phyloP scores from a whole-genome alignment of 2,113 vertebrate genomes.

The Stomatorhinus ivindoensis region DNA sequence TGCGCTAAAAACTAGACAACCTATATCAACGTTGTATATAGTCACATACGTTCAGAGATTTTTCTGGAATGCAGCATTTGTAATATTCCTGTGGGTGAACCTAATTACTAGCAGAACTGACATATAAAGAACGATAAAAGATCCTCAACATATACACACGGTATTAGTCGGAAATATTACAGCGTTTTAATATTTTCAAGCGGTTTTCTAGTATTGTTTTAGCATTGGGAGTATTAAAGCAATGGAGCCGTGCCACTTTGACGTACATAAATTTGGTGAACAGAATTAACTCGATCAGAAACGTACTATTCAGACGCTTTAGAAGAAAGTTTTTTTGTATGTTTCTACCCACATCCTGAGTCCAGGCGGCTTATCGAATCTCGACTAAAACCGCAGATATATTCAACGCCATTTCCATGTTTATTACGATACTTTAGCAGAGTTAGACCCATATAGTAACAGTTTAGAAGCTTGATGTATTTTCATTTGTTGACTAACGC shows the following conservation, averaged over 20 bases:
- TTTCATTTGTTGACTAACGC: background rate
- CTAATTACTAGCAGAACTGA: background rate
- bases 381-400: background rate
- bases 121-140: background rate
- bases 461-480: background rate
- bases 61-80: background rate
- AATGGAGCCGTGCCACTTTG: background rate
- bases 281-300: background rate
- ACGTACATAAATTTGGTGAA: background rate
- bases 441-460: background rate
- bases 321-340: conserved; percentile 9
- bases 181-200: background rate
- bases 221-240: background rate
- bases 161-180: background rate
- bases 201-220: background rate
- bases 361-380: conserved; percentile 6
- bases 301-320: background rate
- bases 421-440: background rate
- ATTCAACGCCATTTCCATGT: background rate
- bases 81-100: background rate
- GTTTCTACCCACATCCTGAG: conserved; percentile 34
- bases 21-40: background rate
- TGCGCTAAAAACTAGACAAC: background rate
- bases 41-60: background rate
- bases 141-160: background rate